Conservation (phyloP, 2,888 invertebrate genomes). For the Mimachlamys varia region DNA sequence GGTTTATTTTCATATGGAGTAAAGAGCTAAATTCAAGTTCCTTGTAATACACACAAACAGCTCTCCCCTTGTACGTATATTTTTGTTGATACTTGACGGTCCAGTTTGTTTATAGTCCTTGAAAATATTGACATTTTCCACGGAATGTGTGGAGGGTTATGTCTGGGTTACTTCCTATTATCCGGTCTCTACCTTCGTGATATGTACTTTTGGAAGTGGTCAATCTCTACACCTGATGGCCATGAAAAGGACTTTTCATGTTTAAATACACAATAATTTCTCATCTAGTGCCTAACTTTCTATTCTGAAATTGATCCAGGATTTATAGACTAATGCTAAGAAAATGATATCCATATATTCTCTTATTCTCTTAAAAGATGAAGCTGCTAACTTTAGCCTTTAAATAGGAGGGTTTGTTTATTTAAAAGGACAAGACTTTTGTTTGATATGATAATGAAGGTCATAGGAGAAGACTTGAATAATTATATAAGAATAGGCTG, state of each 20-base stretch:
- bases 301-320: neutral
- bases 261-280: neutral
- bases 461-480: too few species aligned
- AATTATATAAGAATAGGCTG: too few species aligned
- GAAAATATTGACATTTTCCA: neutral
- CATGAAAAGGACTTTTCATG: neutral
- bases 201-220: neutral
- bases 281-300: neutral
- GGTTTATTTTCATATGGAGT: constrained; percentile 13
- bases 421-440: too few species aligned
- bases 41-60: neutral
- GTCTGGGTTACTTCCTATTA: neutral
- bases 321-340: too few species aligned
- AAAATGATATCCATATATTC: too few species aligned
- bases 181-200: neutral
- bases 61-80: neutral
- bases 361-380: too few species aligned
- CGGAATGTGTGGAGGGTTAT: neutral
- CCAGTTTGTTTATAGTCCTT: neutral
- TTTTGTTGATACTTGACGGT: constrained; percentile 10
- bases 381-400: too few species aligned
- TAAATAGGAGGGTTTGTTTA: too few species aligned
- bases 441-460: too few species aligned
- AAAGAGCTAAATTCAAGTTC: neutral
- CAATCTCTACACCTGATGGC: neutral